Conservation (phyloP, 2,797 vertebrate genomes). For the Esox masquinongy region DNA sequence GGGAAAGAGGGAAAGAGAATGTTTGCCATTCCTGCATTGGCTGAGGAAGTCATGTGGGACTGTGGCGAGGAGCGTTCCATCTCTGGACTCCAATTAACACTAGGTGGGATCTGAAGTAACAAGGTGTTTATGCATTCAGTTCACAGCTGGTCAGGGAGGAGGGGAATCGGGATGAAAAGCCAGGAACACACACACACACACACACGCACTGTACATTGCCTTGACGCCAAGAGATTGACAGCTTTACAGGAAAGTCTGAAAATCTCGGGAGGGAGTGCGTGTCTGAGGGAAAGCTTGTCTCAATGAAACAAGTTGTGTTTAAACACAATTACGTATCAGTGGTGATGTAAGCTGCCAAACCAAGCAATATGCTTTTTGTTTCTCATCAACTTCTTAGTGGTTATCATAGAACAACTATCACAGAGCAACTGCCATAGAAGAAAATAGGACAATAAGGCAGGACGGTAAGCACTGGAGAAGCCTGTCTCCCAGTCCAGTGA, state of each 20-base stretch:
- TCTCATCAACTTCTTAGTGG: background rate
- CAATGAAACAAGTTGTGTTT: background rate
- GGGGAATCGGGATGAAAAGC: background rate
- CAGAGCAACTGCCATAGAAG: background rate
- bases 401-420: background rate
- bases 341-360: background rate
- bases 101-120: slow-evolving; percentile 38
- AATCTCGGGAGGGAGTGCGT: background rate
- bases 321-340: background rate
- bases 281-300: background rate
- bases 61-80: slow-evolving; percentile 11
- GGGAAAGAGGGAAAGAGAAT: slow-evolving; percentile 41
- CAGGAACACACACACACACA: slow-evolving; percentile 8
- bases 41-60: slow-evolving; percentile 9
- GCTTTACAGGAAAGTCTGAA: background rate
- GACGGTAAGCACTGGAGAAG: background rate
- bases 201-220: background rate
- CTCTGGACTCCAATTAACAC: slow-evolving; percentile 57
- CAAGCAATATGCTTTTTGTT: background rate
- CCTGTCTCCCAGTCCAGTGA: background rate
- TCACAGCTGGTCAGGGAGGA: slow-evolving; percentile 31
- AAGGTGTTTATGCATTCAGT: slow-evolving; percentile 46
- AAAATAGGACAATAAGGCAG: background rate
- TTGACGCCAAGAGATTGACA: background rate
- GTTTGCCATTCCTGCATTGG: slow-evolving; percentile 14